Conservation (phyloP, 2,797 vertebrate species). For the Urosaurus nigricauda region DNA sequence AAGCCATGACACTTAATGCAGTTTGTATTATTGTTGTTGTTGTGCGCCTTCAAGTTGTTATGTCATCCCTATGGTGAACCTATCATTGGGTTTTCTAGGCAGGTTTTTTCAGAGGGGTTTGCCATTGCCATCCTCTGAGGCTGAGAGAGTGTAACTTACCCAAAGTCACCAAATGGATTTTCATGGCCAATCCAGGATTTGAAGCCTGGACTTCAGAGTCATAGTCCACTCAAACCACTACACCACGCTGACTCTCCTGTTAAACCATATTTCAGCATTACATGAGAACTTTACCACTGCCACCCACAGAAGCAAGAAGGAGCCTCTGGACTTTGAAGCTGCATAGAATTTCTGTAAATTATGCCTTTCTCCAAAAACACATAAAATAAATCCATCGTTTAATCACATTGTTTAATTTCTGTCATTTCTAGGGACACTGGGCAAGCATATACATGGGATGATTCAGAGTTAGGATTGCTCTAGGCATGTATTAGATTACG, state of each 20-base stretch:
- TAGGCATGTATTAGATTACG: background rate
- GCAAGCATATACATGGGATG: background rate
- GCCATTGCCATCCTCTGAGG: too few species aligned
- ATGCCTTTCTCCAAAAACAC: background rate
- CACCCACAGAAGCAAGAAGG: background rate
- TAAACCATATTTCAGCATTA: background rate
- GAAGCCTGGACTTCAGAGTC: too few species aligned
- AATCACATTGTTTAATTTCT: background rate
- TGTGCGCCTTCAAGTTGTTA: too few species aligned
- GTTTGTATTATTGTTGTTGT: too few species aligned
- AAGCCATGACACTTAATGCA: too few species aligned
- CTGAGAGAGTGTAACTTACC: too few species aligned
- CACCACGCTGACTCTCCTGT: background rate
- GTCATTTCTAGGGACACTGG: background rate
- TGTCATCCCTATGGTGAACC: too few species aligned
- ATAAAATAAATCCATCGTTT: background rate
- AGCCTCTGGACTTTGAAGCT: background rate
- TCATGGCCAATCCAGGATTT: too few species aligned
- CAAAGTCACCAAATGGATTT: too few species aligned
- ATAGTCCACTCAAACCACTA: too few species aligned
- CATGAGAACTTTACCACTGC: background rate
- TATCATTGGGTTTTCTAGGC: too few species aligned
- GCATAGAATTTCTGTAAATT: background rate
- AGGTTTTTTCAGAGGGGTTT: too few species aligned
- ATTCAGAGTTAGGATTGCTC: background rate